Evolutionary conservation across 2,888 invertebrate species (phyloP).

Genomic region (Ommatoiulus sabulosus): DNA sequence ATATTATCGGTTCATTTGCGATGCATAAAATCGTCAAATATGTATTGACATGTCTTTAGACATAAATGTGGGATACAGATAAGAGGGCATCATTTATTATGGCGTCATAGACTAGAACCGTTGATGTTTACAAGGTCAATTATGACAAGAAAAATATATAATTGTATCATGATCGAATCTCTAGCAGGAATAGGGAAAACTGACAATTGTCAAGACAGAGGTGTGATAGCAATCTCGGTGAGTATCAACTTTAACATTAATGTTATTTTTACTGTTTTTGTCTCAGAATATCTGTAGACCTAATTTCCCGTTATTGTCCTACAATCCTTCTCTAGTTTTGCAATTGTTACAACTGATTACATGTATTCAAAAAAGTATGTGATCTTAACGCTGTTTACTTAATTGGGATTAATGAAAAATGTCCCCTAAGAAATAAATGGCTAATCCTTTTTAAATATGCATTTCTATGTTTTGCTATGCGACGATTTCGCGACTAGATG

Average conservation of each 20-base stretch:
- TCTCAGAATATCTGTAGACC: background rate
- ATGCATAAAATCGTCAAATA: background rate
- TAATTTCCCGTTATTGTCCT: background rate
- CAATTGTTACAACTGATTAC: background rate
- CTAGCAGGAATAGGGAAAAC: background rate
- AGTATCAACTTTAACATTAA: background rate
- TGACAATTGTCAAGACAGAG: background rate
- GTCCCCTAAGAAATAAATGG: constrained; percentile 4
- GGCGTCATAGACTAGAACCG: background rate
- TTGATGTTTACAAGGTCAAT: background rate
- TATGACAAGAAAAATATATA: background rate
- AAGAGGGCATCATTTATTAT: background rate
- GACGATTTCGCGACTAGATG: background rate
- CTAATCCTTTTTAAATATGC: background rate
- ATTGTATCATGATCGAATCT: background rate
- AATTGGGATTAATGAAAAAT: no score
- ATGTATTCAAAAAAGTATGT: no score
- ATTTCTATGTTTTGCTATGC: background rate
- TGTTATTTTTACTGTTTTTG: background rate
- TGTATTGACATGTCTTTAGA: constrained; percentile 23
- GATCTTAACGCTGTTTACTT: background rate
- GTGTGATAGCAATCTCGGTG: background rate
- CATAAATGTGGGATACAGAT: background rate
- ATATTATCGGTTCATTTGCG: background rate
- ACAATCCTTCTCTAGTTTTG: background rate